Conservation (phyloP, 2,888 invertebrate genomes). For the Horisme vitalbata region DNA sequence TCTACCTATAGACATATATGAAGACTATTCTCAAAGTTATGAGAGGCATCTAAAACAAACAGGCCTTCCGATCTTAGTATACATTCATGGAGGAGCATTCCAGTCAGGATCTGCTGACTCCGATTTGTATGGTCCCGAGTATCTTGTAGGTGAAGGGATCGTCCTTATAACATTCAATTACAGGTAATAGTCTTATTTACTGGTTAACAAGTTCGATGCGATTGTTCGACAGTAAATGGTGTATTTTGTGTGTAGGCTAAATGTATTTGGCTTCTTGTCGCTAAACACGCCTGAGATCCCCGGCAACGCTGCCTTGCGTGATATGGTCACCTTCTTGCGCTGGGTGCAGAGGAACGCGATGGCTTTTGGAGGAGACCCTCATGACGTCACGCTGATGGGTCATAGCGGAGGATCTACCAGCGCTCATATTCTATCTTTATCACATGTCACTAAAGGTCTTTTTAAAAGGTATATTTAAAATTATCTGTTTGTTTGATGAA, state of each 20-base stretch:
- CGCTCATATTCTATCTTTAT: constrained; percentile 52
- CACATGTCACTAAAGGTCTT: constrained; percentile 41
- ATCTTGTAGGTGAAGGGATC: constrained; percentile 43
- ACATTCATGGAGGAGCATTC: constrained; percentile 65
- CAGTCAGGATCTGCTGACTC: constrained; percentile 36
- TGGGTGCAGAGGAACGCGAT: constrained; percentile 59
- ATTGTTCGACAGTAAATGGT: not conserved
- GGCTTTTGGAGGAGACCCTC: constrained; percentile 58
- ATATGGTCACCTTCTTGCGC: constrained; percentile 52
- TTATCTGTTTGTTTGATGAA: not conserved
- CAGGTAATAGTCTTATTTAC: constrained; percentile 34
- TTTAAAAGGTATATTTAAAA: not conserved
- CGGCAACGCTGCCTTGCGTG: constrained; percentile 63
- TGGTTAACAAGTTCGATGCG: not conserved
- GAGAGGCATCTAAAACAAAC: not conserved
- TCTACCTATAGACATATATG: not conserved
- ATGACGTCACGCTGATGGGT: constrained; percentile 56
- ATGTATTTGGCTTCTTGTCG: constrained; percentile 7
- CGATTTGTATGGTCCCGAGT: constrained; percentile 49
- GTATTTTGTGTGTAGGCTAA: not conserved
- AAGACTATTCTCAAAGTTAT: not conserved
- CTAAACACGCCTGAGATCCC: constrained; percentile 40
- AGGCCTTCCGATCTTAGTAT: constrained; percentile 60
- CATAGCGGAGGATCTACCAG: constrained; percentile 57
- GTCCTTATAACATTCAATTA: constrained; percentile 53